Conservation (phyloP, 2,888 invertebrate genomes). For the Girardia tigrina region DNA sequence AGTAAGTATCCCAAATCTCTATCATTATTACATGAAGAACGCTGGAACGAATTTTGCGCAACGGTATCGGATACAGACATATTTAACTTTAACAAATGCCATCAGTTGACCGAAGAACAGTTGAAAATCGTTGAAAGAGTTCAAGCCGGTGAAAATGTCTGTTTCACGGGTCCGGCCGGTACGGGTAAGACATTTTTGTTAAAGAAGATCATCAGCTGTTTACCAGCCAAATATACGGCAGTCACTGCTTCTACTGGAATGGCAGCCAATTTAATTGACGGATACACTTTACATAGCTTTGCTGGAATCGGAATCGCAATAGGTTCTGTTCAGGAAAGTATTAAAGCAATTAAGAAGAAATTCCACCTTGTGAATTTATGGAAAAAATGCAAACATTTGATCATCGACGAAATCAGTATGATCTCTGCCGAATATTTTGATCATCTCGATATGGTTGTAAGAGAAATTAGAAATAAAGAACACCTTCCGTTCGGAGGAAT, state of each 20-base stretch:
- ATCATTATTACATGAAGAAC: too few species aligned
- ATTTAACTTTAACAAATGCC: too few species aligned
- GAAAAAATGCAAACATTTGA: slow-evolving; percentile 70
- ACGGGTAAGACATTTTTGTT: slow-evolving; percentile 81
- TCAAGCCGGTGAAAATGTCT: slow-evolving; percentile 58
- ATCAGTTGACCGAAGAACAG: slow-evolving; percentile 53
- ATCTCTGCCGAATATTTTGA: slow-evolving; percentile 76
- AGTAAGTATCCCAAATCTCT: too few species aligned
- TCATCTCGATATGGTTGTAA: slow-evolving; percentile 70
- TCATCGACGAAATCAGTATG: slow-evolving; percentile 94
- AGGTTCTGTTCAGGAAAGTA: neutral
- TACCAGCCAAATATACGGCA: slow-evolving; percentile 59
- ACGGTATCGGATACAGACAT: too few species aligned
- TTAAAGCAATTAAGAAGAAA: slow-evolving; percentile 42
- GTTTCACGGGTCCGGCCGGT: slow-evolving; percentile 84
- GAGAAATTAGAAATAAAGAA: slow-evolving; percentile 52
- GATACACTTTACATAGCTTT: slow-evolving; percentile 80
- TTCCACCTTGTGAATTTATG: slow-evolving; percentile 46
- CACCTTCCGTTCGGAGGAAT: slow-evolving; percentile 86
- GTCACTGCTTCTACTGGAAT: slow-evolving; percentile 91
- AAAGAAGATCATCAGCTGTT: slow-evolving; percentile 64
- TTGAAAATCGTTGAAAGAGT: slow-evolving; percentile 63
- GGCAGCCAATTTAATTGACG: slow-evolving; percentile 83
- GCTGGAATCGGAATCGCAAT: slow-evolving; percentile 57
- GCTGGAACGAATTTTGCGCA: too few species aligned